phyloP scores from a whole-genome alignment of 2,797 vertebrate genomes.

The Takifugu ocellatus region DNA sequence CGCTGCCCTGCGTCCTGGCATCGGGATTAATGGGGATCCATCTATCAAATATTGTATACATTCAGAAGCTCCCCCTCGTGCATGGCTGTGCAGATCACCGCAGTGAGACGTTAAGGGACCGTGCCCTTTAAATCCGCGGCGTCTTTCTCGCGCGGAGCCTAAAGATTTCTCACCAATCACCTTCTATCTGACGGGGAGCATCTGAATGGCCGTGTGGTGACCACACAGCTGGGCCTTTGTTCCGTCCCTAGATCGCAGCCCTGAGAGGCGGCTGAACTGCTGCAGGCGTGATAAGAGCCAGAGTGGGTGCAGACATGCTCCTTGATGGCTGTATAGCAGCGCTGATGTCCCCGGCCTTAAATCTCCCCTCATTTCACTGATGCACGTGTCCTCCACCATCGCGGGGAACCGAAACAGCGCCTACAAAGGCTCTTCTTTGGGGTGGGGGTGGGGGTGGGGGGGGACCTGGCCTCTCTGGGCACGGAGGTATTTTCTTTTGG shows the following conservation, averaged over 20 bases:
- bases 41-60: too few species aligned
- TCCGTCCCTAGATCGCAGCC: constrained; percentile 9
- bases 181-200: constrained; percentile 24
- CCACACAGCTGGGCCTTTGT: constrained; percentile 6
- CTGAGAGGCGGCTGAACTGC: constrained; percentile 2
- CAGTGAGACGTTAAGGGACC: constrained; percentile 27
- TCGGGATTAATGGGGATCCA: too few species aligned
- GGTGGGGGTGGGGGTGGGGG: too few species aligned
- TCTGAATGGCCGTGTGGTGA: constrained; percentile 3
- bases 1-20: too few species aligned
- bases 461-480: too few species aligned
- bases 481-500: neutral
- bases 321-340: constrained; percentile 17
- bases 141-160: constrained; percentile 38
- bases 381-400: too few species aligned
- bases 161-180: constrained; percentile 28
- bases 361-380: neutral
- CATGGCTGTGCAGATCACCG: neutral
- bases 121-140: constrained; percentile 34
- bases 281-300: constrained; percentile 7
- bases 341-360: constrained; percentile 14
- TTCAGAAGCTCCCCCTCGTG: neutral
- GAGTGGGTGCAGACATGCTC: neutral
- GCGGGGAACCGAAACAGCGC: too few species aligned
- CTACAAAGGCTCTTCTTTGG: neutral